Evolutionary conservation across 2,797 vertebrate species (phyloP).

Genomic region (Semotilus atromaculatus): DNA sequence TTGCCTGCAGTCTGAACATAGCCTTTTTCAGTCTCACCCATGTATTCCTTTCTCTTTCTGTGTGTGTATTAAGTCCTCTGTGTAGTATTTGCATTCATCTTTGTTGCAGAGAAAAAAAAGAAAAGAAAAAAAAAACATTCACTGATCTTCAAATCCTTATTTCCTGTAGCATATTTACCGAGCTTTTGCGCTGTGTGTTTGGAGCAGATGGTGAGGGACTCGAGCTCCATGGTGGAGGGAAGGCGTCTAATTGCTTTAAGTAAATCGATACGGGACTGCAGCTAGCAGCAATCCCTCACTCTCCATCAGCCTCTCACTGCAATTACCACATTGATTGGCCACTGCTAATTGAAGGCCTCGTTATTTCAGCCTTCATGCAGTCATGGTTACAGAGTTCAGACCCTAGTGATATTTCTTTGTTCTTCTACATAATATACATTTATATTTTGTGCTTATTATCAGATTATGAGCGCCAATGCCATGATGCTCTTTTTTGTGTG

Average conservation of each 20-base stretch:
- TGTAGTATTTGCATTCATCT: constrained; percentile 40
- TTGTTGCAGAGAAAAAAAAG: constrained; percentile 35
- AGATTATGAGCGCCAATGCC: neutral
- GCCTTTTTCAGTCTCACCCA: neutral
- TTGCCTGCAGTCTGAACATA: neutral
- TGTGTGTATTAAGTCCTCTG: constrained; percentile 38
- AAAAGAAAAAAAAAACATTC: constrained; percentile 30
- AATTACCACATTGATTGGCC: constrained; percentile 79
- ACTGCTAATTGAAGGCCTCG: constrained; percentile 74
- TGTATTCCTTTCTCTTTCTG: neutral
- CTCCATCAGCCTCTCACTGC: constrained; percentile 73
- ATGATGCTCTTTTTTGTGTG: neutral
- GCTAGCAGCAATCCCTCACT: constrained; percentile 69
- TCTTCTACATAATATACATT: neutral
- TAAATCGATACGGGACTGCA: constrained; percentile 76
- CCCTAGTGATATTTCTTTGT: constrained; percentile 1
- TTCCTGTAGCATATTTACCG: constrained; percentile 54
- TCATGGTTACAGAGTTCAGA: constrained; percentile 60
- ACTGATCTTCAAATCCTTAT: constrained; percentile 49
- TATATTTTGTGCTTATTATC: neutral
- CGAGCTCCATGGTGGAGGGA: constrained; percentile 71
- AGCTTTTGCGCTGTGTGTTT: constrained; percentile 60
- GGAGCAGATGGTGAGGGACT: constrained; percentile 77
- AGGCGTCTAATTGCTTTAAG: constrained; percentile 79
- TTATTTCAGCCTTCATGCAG: constrained; percentile 71